Conservation (phyloP, 2,113 vertebrate genomes). For the Argyrosomus japonicus region DNA sequence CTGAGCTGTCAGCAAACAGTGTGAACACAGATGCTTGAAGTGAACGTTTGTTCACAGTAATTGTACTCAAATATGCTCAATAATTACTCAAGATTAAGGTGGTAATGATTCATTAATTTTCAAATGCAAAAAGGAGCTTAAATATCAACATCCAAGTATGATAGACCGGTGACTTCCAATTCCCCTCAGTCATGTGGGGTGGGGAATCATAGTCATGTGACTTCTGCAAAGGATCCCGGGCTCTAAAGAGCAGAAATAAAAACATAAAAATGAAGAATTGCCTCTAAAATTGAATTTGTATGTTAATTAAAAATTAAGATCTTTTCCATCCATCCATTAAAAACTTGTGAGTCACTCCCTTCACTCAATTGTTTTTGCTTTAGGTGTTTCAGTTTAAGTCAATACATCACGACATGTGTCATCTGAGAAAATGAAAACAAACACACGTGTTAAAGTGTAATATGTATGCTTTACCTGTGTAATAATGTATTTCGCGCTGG, state of each 20-base stretch:
- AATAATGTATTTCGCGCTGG: conserved; percentile 14
- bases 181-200: background rate
- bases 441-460: background rate
- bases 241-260: conserved; percentile 37
- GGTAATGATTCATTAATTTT: background rate
- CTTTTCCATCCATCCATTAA: no score
- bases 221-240: conserved; percentile 51
- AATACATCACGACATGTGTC: background rate
- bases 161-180: background rate
- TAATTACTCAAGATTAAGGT: no score
- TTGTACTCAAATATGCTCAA: no score
- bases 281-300: background rate
- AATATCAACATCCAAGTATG: background rate
- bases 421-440: background rate
- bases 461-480: conserved; percentile 41
- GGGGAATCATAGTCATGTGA: conserved; percentile 72
- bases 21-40: no score
- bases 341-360: no score
- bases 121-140: background rate
- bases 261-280: background rate
- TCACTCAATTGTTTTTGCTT: background rate
- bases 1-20: no score
- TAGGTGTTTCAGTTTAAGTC: background rate
- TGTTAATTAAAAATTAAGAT: no score
- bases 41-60: no score